phyloP scores from a whole-genome alignment of 1,140 invertebrate species.

The Drosophila nikananu region DNA sequence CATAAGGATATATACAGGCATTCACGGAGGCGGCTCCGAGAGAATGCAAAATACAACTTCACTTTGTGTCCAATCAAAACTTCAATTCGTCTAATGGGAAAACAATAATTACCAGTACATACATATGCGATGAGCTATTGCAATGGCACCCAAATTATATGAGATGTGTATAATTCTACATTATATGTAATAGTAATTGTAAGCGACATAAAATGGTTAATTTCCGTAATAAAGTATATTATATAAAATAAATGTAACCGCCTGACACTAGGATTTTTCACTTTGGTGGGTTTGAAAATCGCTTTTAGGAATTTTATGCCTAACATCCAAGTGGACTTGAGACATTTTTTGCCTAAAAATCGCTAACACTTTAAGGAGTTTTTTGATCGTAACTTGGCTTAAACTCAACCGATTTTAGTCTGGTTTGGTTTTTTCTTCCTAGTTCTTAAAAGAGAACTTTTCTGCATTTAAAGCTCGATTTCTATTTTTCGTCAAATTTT shows the following conservation, averaged over 20 bases:
- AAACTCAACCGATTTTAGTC: too few species aligned
- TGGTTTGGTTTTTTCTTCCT: too few species aligned
- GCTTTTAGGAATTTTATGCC: too few species aligned
- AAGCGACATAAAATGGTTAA: conserved; percentile 79
- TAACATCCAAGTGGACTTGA: too few species aligned
- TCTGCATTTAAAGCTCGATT: too few species aligned
- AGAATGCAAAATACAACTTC: conserved; percentile 35
- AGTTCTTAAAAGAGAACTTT: too few species aligned
- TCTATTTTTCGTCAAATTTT: too few species aligned
- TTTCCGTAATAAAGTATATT: conserved; percentile 78
- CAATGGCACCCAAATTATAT: conserved; percentile 41
- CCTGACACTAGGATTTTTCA: neutral
- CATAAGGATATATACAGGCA: conserved; percentile 42
- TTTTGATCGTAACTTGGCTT: too few species aligned
- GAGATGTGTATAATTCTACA: conserved; percentile 60
- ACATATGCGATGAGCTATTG: conserved; percentile 39
- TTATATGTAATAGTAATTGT: conserved; percentile 65
- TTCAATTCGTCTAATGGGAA: conserved; percentile 77
- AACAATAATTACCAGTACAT: conserved; percentile 69
- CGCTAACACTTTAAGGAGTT: too few species aligned
- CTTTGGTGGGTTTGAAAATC: neutral
- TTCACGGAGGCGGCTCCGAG: neutral
- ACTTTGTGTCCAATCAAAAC: conserved; percentile 77
- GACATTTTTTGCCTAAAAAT: too few species aligned
- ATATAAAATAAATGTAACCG: conserved; percentile 50